Conservation (phyloP, 2,113 vertebrate genomes). For the Megaptera novaeangliae region DNA sequence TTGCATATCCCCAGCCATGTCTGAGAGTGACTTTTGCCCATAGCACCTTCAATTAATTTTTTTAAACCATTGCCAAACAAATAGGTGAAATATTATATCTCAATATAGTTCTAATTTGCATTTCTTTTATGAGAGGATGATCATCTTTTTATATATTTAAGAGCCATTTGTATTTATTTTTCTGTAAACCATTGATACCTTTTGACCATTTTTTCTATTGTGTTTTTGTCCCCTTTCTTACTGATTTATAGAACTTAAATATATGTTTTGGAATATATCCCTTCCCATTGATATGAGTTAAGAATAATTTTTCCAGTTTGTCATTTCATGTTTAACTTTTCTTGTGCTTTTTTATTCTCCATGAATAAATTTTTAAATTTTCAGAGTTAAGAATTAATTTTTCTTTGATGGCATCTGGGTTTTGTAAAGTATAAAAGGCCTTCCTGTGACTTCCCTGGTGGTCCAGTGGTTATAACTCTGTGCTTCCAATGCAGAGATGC, state of each 20-base stretch:
- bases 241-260: neutral
- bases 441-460: neutral
- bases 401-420: neutral
- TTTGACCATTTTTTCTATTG: neutral
- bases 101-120: neutral
- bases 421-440: constrained; percentile 21
- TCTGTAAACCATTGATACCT: neutral
- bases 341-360: neutral
- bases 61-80: neutral
- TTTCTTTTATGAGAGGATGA: neutral
- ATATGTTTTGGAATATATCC: neutral
- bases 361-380: neutral
- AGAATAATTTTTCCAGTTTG: neutral
- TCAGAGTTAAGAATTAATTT: neutral
- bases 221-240: neutral
- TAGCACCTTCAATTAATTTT: neutral
- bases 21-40: neutral
- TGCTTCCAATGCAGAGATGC: too few species aligned
- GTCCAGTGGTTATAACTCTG: too few species aligned
- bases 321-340: neutral
- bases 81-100: neutral
- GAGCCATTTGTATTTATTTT: neutral
- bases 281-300: neutral
- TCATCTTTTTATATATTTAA: neutral
- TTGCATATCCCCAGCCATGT: neutral